Percentiles rank a stretch among this genome's conserved stretches.
Evolutionary conservation across 2,888 invertebrate genomes (phyloP).

Genomic region (Chorisops tibialis): DNA sequence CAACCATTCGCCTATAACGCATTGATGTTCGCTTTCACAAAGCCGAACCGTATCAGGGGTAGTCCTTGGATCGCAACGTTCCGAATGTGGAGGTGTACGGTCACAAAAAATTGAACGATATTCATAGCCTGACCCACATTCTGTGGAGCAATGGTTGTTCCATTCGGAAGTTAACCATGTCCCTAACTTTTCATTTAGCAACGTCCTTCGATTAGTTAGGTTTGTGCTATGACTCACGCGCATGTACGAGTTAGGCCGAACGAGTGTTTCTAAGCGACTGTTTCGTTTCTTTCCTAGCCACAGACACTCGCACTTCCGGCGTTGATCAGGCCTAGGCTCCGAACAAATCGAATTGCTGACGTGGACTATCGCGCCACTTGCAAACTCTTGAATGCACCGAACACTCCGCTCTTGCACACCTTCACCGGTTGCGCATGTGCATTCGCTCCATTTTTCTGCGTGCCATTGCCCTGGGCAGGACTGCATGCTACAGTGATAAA

Average conservation of each 20-base stretch:
- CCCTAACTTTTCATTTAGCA: constrained; percentile 38
- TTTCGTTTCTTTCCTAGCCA: constrained; percentile 22
- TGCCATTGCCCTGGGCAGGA: constrained; percentile 81
- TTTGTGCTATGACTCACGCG: neutral
- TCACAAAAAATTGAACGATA: constrained; percentile 67
- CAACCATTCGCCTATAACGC: constrained; percentile 73
- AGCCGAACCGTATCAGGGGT: constrained; percentile 61
- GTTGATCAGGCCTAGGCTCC: constrained; percentile 52
- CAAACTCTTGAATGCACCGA: constrained; percentile 59
- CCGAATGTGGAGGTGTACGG: constrained; percentile 58
- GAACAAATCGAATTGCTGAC: constrained; percentile 59
- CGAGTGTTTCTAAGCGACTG: neutral
- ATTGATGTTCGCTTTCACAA: constrained; percentile 64
- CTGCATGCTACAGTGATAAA: constrained; percentile 66
- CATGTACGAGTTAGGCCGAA: neutral
- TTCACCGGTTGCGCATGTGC: constrained; percentile 63
- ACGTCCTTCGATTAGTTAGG: constrained; percentile 25
- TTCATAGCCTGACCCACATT: constrained; percentile 71
- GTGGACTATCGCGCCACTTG: constrained; percentile 43
- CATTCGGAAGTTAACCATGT: constrained; percentile 47
- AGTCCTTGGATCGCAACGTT: constrained; percentile 57
- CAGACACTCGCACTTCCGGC: constrained; percentile 51
- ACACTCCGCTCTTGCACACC: constrained; percentile 70
- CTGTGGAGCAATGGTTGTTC: constrained; percentile 60
- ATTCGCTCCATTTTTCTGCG: constrained; percentile 71